A percentile compares a stretch with the other conserved stretches of the same genome.
phyloP scores from a whole-genome alignment of 2,797 vertebrate species.

The Novumbra hubbsi region DNA sequence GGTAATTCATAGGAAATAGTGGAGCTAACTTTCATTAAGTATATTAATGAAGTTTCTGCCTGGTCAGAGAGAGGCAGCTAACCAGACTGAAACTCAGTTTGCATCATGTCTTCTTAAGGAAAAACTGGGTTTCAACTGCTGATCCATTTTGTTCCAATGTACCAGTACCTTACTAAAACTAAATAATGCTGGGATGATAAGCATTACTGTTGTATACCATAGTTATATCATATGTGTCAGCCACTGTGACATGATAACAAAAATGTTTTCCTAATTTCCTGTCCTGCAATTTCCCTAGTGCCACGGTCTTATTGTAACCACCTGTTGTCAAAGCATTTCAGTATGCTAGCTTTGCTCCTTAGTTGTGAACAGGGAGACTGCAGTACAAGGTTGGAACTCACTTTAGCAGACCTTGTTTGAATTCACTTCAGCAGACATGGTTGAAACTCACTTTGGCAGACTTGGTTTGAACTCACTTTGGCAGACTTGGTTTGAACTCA shows the following conservation, averaged over 20 bases:
- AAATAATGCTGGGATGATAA: background rate
- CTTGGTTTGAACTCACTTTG: too few species aligned
- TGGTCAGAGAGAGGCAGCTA: slow-evolving; percentile 6
- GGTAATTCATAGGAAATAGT: too few species aligned
- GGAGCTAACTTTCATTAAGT: too few species aligned
- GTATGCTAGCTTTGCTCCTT: slow-evolving; percentile 1
- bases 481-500: too few species aligned
- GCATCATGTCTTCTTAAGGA: background rate
- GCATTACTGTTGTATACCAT: background rate
- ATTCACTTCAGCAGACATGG: too few species aligned
- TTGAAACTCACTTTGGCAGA: too few species aligned
- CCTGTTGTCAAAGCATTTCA: background rate
- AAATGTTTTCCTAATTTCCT: background rate
- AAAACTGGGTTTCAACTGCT: background rate
- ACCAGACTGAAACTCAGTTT: slow-evolving; percentile 1
- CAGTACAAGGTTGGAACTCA: background rate
- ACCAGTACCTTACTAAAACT: background rate
- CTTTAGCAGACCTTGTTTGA: slow-evolving; percentile 13
- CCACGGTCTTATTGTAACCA: background rate
- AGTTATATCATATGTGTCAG: background rate
- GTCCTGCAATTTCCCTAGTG: background rate
- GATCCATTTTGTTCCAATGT: background rate
- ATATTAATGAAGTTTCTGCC: too few species aligned
- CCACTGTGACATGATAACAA: background rate
- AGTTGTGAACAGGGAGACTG: background rate